Percentiles rank a stretch among this genome's conserved stretches.
These are phyloP conservation scores for Caenorhabditis zanzibari DNA, from an alignment of 2,888 invertebrate species.

Conservation along the genomic window DNA sequence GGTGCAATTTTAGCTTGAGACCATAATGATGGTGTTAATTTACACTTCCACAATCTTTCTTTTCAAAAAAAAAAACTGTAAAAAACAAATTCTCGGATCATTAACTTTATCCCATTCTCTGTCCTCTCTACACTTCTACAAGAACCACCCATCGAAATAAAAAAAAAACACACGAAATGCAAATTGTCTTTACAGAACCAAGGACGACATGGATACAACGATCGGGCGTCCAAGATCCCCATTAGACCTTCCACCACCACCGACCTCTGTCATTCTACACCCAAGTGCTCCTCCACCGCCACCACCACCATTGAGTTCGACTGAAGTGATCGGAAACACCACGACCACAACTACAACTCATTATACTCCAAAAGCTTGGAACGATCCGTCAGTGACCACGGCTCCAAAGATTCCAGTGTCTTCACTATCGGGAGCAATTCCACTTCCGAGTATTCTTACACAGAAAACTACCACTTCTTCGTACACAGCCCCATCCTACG, in stretches of 20 bases:
- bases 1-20: neutral
- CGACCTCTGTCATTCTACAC: constrained; percentile 58
- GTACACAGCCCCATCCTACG: constrained; percentile 47
- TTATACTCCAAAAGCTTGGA: constrained; percentile 44
- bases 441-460: constrained; percentile 59
- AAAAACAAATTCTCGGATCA: constrained; percentile 51
- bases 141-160: constrained; percentile 19
- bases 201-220: constrained; percentile 64
- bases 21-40: neutral
- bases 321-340: constrained; percentile 55
- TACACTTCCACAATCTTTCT: neutral
- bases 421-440: constrained; percentile 50
- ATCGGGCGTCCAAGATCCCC: constrained; percentile 68
- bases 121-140: neutral
- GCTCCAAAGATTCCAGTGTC: constrained; percentile 50
- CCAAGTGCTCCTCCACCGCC: constrained; percentile 61
- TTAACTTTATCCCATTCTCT: constrained; percentile 26
- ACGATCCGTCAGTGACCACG: constrained; percentile 38
- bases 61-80: constrained; percentile 3
- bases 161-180: constrained; percentile 51
- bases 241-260: constrained; percentile 72
- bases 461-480: constrained; percentile 45
- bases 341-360: constrained; percentile 51
- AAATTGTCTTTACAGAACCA: constrained; percentile 65
- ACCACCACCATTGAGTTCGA: constrained; percentile 58